Conservation (phyloP, 35 echinoderm and acorn worm genomes). For the Diadema setosum region DNA sequence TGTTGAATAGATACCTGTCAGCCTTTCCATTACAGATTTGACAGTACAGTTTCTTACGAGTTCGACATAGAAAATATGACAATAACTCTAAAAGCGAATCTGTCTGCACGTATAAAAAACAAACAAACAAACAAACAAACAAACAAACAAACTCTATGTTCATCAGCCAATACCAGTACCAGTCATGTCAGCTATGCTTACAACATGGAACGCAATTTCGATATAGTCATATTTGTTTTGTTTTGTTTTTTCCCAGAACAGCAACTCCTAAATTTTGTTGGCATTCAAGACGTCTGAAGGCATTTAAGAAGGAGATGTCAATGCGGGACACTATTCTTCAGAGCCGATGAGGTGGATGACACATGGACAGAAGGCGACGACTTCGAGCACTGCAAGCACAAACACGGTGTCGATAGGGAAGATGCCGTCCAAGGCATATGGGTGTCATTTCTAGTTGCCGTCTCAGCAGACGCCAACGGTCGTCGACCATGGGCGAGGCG, state of each 20-base stretch:
- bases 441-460: background rate
- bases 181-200: no score
- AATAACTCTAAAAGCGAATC: no score
- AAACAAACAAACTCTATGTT: no score
- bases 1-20: no score
- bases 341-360: background rate
- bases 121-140: no score
- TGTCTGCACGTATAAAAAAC: no score
- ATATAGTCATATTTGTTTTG: background rate
- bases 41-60: no score
- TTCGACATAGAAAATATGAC: no score
- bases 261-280: background rate
- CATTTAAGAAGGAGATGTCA: background rate
- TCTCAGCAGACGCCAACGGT: background rate
- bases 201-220: background rate
- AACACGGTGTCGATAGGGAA: background rate
- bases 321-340: background rate
- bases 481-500: background rate
- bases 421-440: background rate
- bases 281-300: background rate
- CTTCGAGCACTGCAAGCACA: background rate
- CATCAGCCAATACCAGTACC: no score
- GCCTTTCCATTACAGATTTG: no score
- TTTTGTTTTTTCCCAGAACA: background rate
- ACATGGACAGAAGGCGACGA: background rate